Evolutionary conservation across 2,797 vertebrate genomes (phyloP).

Genomic region (Melopsittacus undulatus): DNA sequence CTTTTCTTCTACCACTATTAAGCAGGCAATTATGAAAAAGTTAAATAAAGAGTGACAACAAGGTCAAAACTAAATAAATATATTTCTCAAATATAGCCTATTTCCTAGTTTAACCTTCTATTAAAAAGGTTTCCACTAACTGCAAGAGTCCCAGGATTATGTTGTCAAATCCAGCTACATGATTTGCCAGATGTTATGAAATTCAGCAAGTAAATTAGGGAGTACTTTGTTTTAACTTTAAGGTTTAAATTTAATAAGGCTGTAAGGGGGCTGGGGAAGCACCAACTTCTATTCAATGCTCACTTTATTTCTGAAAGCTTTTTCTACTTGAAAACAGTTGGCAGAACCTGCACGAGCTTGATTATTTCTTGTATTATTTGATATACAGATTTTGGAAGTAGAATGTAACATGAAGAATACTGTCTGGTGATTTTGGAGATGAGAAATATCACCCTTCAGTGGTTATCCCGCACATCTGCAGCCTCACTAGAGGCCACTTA

Average conservation of each 20-base stretch:
- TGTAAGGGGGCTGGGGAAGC: background rate
- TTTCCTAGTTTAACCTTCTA: background rate
- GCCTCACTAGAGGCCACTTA: background rate
- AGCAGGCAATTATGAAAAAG: background rate
- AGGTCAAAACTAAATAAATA: conserved; percentile 7
- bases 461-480: background rate
- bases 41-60: conserved; percentile 2
- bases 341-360: background rate
- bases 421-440: background rate
- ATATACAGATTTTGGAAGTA: background rate
- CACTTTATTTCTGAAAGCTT: background rate
- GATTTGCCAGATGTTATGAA: background rate
- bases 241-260: background rate
- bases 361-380: background rate
- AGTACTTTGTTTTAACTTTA: background rate
- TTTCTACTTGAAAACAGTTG: background rate
- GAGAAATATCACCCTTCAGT: background rate
- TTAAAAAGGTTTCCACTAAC: background rate
- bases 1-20: background rate
- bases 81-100: background rate
- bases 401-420: background rate
- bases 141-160: background rate
- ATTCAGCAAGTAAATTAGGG: background rate
- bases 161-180: background rate
- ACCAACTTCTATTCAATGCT: background rate